Evolutionary conservation across 2,888 invertebrate species (phyloP).

Genomic region (Tryphoninae sp.): DNA sequence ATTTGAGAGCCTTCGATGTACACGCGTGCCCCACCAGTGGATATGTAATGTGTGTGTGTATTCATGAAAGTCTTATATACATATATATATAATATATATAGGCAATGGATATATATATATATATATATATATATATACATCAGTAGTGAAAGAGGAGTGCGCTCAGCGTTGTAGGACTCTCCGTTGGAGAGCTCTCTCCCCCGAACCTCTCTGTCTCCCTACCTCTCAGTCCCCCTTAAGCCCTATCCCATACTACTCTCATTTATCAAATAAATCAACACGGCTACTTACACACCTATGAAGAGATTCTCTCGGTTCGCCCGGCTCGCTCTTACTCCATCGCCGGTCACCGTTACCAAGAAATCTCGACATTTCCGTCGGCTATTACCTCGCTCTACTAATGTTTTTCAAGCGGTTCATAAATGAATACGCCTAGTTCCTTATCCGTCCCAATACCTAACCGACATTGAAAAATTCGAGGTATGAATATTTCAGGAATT

Average conservation of each 20-base stretch:
- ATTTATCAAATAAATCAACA: slow-evolving; percentile 80
- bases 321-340: too few relatives aligned
- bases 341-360: too few relatives aligned
- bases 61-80: slow-evolving; percentile 34
- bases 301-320: slow-evolving; percentile 71
- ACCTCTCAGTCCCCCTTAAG: slow-evolving; percentile 71
- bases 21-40: slow-evolving; percentile 50
- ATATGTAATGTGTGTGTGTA: slow-evolving; percentile 34
- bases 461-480: too few relatives aligned
- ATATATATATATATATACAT: slow-evolving; percentile 9
- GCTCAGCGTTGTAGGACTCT: slow-evolving; percentile 80
- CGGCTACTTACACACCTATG: slow-evolving; percentile 78
- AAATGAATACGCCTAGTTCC: too few relatives aligned
- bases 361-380: too few relatives aligned
- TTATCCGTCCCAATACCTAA: too few relatives aligned
- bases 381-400: too few relatives aligned
- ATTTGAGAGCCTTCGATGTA: slow-evolving; percentile 49
- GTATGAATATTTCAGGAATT: too few relatives aligned
- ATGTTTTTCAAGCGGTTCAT: too few relatives aligned
- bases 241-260: slow-evolving; percentile 75
- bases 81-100: not conserved
- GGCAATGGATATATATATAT: not conserved
- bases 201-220: slow-evolving; percentile 65
- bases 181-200: slow-evolving; percentile 78
- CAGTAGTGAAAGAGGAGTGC: slow-evolving; percentile 75